Percentiles rank a stretch among this genome's conserved stretches.
phyloP scores from a whole-genome alignment of 2,113 vertebrate genomes.

The Spermophilus dauricus region DNA sequence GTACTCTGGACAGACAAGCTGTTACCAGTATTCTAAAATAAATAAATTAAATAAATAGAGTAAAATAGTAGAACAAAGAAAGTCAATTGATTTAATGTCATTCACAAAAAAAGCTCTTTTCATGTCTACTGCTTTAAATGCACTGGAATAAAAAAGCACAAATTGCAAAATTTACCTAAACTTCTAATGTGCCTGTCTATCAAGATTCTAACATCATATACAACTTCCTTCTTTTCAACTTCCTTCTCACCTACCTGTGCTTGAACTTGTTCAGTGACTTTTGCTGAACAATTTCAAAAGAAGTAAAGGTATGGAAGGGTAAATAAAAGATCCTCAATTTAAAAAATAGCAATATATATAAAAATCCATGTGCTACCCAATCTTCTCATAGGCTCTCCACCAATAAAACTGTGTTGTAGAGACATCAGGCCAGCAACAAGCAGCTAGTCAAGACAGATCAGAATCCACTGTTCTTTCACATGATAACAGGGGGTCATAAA shows the following conservation, averaged over 20 bases:
- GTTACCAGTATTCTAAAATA: constrained; percentile 1
- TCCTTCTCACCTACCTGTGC: rapidly evolving
- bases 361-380: rapidly evolving
- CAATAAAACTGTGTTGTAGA: too few species aligned
- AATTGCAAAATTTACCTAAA: neutral
- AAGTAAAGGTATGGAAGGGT: neutral
- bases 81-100: constrained; percentile 41
- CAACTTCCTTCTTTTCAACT: neutral
- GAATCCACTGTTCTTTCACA: rapidly evolving
- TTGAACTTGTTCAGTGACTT: rapidly evolving
- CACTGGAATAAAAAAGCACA: neutral
- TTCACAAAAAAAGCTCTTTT: constrained; percentile 45
- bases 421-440: too few species aligned
- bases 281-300: neutral
- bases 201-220: rapidly evolving
- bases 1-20: constrained; percentile 10
- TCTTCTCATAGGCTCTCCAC: rapidly evolving
- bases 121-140: constrained; percentile 7
- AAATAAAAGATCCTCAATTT: too few species aligned
- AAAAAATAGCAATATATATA: too few species aligned
- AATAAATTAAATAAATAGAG: neutral
- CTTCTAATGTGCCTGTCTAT: rapidly evolving
- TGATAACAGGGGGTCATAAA: rapidly evolving
- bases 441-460: too few species aligned
- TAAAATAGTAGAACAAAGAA: neutral